Conservation (phyloP, 2,888 invertebrate genomes). For the Entomobrya proxima region DNA sequence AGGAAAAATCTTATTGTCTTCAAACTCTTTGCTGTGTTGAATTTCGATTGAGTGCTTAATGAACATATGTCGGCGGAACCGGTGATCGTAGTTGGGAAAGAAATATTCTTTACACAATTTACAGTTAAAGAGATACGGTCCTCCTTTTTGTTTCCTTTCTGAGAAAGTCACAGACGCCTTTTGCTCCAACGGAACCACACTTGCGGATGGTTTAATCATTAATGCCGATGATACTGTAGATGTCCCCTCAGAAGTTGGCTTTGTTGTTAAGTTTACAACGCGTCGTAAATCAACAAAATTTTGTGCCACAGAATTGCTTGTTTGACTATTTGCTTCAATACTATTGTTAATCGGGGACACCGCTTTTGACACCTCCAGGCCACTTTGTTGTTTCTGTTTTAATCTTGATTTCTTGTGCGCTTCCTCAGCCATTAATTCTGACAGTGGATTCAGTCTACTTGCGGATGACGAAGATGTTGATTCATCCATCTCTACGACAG, state of each 20-base stretch:
- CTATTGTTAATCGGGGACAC: too few relatives aligned
- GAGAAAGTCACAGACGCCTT: too few relatives aligned
- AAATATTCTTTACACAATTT: conserved; percentile 17
- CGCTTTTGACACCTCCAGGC: too few relatives aligned
- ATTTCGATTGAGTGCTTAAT: conserved; percentile 15
- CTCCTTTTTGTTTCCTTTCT: neutral
- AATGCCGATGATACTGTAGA: too few relatives aligned
- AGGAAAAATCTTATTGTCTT: neutral
- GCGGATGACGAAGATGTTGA: neutral
- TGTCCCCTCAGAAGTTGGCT: too few relatives aligned
- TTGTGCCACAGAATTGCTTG: too few relatives aligned
- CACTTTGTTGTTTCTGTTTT: neutral
- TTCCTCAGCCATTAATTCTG: neutral
- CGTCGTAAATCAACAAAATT: too few relatives aligned
- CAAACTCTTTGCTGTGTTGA: neutral
- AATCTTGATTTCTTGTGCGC: neutral
- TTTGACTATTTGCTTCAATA: too few relatives aligned
- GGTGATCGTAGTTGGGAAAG: neutral
- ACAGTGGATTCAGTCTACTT: neutral
- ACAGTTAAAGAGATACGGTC: neutral
- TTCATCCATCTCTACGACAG: neutral
- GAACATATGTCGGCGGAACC: conserved; percentile 8
- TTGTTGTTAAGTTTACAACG: too few relatives aligned
- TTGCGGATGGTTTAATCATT: neutral
- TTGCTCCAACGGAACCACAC: neutral